phyloP scores from a whole-genome alignment of 2,797 vertebrate genomes.

The Podarcis lilfordi region DNA sequence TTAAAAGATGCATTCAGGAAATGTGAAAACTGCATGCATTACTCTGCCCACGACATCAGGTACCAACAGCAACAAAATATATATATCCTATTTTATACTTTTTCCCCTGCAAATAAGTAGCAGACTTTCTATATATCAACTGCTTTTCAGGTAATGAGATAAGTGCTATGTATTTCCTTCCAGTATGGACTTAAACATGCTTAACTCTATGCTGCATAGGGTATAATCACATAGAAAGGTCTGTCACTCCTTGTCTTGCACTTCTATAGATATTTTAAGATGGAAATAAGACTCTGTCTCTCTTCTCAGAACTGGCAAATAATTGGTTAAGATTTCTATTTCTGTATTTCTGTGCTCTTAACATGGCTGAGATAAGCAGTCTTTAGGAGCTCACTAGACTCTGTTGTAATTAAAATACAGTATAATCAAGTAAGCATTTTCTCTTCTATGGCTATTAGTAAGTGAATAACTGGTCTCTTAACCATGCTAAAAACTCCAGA shows the following conservation, averaged over 20 bases:
- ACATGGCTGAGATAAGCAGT: slow-evolving; percentile 25
- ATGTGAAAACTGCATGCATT: background rate
- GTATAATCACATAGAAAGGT: background rate
- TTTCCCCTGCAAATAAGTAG: background rate
- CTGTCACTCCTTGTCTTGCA: background rate
- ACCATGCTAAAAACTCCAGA: slow-evolving; percentile 9
- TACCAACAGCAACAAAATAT: no score
- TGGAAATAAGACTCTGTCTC: background rate
- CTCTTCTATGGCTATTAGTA: slow-evolving; percentile 15
- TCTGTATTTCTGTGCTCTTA: background rate
- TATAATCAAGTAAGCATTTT: slow-evolving; percentile 37
- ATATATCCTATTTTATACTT: background rate
- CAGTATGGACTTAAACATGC: background rate
- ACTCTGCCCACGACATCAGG: background rate
- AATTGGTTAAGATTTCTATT: slow-evolving; percentile 7
- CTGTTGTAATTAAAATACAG: slow-evolving; percentile 39
- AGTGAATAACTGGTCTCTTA: slow-evolving; percentile 38
- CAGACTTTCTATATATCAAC: background rate
- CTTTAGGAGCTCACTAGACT: slow-evolving; percentile 25
- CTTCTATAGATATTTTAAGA: background rate
- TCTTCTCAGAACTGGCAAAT: background rate
- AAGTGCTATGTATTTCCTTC: background rate
- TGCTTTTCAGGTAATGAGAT: background rate
- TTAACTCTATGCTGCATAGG: no score
- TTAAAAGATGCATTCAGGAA: background rate